Evolutionary conservation across 2,888 invertebrate species (phyloP).

Genomic region (Schrankia costaestrigalis): DNA sequence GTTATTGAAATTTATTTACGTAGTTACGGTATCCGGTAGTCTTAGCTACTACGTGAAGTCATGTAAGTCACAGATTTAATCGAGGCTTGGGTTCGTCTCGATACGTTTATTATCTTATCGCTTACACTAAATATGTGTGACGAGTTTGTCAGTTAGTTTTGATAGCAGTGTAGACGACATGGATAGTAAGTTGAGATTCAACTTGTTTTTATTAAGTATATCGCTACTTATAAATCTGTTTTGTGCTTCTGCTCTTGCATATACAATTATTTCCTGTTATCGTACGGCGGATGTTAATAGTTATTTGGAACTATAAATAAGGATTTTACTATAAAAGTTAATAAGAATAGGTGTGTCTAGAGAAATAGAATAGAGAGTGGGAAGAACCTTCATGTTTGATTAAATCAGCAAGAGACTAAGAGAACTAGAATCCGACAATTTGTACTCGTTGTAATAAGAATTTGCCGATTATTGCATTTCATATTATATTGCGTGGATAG

Average conservation of each 20-base stretch:
- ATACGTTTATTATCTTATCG: constrained; percentile 57
- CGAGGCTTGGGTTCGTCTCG: constrained; percentile 29
- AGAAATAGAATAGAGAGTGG: too few relatives aligned
- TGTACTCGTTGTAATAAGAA: too few relatives aligned
- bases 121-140: constrained; percentile 40
- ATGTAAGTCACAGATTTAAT: constrained; percentile 29
- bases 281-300: not conserved
- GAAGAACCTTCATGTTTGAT: too few relatives aligned
- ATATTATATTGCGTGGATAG: too few relatives aligned
- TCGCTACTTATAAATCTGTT: constrained; percentile 7
- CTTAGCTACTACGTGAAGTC: constrained; percentile 23
- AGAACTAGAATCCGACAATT: too few relatives aligned
- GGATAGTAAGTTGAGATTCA: constrained; percentile 51
- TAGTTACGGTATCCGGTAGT: constrained; percentile 16
- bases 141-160: constrained; percentile 43
- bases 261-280: constrained; percentile 30
- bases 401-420: too few relatives aligned
- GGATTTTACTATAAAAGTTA: too few relatives aligned
- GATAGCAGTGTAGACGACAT: constrained; percentile 47
- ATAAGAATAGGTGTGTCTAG: too few relatives aligned
- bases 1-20: constrained; percentile 32
- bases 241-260: constrained; percentile 22
- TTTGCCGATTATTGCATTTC: too few relatives aligned
- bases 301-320: not conserved
- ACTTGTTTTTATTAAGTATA: constrained; percentile 22